Percentiles rank a stretch among this genome's conserved stretches.
phyloP scores from a whole-genome alignment of 2,797 vertebrate species.

The Pseudochromis fuscus region DNA sequence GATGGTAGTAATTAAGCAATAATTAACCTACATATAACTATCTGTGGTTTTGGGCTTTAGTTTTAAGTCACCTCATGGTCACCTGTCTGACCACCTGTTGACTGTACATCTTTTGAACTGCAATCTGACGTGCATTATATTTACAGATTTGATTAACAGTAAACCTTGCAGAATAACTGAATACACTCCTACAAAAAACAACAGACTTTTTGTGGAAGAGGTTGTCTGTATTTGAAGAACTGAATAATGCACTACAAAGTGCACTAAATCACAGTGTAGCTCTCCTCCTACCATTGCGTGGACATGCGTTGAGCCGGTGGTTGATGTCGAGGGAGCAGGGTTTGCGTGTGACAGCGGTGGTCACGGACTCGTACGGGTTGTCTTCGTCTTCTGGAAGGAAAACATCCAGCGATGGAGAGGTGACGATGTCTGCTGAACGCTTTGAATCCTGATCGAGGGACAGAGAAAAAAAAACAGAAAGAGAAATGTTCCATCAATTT shows the following conservation, averaged over 20 bases:
- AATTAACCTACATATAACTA: too few relatives aligned
- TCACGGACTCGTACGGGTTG: constrained; percentile 90
- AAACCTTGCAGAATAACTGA: background rate
- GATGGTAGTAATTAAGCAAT: too few relatives aligned
- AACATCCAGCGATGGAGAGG: constrained; percentile 91
- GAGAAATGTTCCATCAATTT: background rate
- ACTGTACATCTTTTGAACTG: too few relatives aligned
- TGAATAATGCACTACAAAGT: background rate
- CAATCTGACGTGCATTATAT: background rate
- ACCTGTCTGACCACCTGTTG: too few relatives aligned
- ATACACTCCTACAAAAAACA: background rate
- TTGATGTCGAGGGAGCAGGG: constrained; percentile 95
- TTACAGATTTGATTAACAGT: background rate
- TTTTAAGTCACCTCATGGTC: too few relatives aligned
- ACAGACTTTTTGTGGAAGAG: background rate
- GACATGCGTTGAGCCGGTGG: constrained; percentile 82
- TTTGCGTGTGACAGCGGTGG: constrained; percentile 93
- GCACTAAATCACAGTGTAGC: background rate
- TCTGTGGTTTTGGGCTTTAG: too few relatives aligned
- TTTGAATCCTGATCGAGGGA: constrained; percentile 87
- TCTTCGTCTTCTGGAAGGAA: constrained; percentile 92
- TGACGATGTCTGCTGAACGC: constrained; percentile 86
- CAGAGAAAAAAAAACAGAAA: background rate
- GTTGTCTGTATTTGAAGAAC: background rate
- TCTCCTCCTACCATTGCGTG: constrained; percentile 86